Evolutionary conservation across 1,140 invertebrate genomes (phyloP), one percentile per base, ranked within the genome.

Genomic region (Platorchestia sp.): DNA sequence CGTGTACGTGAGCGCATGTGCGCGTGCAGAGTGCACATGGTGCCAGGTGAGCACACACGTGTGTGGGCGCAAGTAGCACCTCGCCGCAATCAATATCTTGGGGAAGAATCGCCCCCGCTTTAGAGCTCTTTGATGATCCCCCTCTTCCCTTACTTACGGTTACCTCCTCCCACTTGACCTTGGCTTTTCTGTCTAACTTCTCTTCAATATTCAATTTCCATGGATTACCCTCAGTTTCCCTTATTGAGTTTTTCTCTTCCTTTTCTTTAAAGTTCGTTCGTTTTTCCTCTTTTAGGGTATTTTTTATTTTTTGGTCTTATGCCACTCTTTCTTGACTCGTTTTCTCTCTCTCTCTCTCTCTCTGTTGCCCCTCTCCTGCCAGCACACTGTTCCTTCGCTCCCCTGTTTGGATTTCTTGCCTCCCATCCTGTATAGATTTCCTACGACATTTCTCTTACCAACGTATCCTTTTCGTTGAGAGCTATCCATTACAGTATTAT

Each of bases 281-380:
- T 44, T n/a, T 10, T 27, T 10, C 40, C 95, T 43, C 7, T 42
- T 86, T n/a, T 75, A 44, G 47, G 40, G 27, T 40, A 40, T 51
- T 53, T 14, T 6, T 41, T 53, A 16, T 51, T 14, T 47, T 53
- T 41, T 7, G 27, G 10, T 45, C 95, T 86, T 75, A 41, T 45
- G 40, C n/a, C 22, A 0, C 19, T 75, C 86, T 87, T 87, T 16
- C 40, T 41, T 7, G 53, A 22, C 93, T 95, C 45, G 59, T 36
- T 43, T 59, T 95, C 45, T 95, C 91, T 95, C 87, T 93, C 47
- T 95, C 87, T 22, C 87, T n/a, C 41, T 47, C 22, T 19, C 75
- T 27, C 36, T n/a, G n/a, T 45, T 95, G 86, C 42, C 40, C n/a
- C 75, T 75, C 59, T 27, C 59, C 59, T 75, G 14, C 36, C 59